These are phyloP conservation scores for Phymanthus crucifer DNA, from an alignment of 92 coral and sea anemone species.

Conservation along the genomic window DNA sequence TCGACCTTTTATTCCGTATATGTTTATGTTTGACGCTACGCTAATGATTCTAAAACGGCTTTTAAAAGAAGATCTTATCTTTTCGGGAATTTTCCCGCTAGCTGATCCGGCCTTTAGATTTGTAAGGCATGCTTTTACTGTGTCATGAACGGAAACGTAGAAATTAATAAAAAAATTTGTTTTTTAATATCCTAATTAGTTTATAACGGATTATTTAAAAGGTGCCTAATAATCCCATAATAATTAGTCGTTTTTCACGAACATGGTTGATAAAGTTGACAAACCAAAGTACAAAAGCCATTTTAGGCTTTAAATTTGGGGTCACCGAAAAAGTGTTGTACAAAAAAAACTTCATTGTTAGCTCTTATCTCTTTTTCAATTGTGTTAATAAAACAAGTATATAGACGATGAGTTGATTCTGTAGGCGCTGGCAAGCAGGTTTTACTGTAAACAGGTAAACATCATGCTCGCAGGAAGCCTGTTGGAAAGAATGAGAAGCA, in stretches of 20 bases:
- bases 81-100: background rate
- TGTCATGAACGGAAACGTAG: background rate
- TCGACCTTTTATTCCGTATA: background rate
- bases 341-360: constrained; percentile 1
- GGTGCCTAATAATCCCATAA: background rate
- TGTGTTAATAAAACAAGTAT: constrained; percentile 6
- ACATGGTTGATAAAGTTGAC: background rate
- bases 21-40: background rate
- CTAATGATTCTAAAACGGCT: background rate
- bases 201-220: background rate
- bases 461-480: constrained; percentile 8
- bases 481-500: background rate
- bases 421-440: background rate
- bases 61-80: constrained; percentile 5
- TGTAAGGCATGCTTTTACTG: background rate
- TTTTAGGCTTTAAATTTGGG: background rate
- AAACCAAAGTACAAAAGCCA: background rate
- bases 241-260: background rate
- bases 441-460: constrained; percentile 27
- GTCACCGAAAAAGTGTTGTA: background rate
- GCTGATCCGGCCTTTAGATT: background rate
- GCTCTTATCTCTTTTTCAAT: constrained; percentile 16
- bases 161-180: background rate
- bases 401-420: constrained; percentile 4
- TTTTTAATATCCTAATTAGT: background rate